These are phyloP conservation scores for Denticeps clupeoides DNA, from an alignment of 2,797 vertebrate species.

Conservation along the genomic window DNA sequence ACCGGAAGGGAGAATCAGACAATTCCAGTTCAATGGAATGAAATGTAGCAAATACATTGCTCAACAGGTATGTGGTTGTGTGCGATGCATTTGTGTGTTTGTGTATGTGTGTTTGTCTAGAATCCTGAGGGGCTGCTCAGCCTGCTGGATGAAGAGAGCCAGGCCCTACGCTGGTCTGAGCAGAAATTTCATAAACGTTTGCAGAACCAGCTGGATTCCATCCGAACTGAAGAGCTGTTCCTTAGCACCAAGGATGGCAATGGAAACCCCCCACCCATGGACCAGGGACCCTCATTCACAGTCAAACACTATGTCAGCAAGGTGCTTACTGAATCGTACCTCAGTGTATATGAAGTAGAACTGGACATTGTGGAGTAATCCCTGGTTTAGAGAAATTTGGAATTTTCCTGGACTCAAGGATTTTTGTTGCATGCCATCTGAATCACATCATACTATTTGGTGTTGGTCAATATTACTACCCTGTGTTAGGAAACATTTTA, in stretches of 20 bases:
- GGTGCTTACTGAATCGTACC: slow-evolving; percentile 51
- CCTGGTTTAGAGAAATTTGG: too few relatives aligned
- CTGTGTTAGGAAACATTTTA: too few relatives aligned
- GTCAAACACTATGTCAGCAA: slow-evolving; percentile 80
- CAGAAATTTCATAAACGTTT: slow-evolving; percentile 75
- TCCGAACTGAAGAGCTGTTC: slow-evolving; percentile 59
- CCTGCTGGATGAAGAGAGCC: slow-evolving; percentile 85
- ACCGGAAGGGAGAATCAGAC: too few relatives aligned
- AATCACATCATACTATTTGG: too few relatives aligned
- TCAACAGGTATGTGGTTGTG: slow-evolving; percentile 1
- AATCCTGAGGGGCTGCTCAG: slow-evolving; percentile 82
- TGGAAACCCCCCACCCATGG: slow-evolving; percentile 79
- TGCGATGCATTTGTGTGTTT: background rate
- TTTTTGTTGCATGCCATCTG: too few relatives aligned
- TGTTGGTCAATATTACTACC: too few relatives aligned
- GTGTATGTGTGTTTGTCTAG: slow-evolving; percentile 39
- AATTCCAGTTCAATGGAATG: too few relatives aligned
- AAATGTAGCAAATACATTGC: too few relatives aligned
- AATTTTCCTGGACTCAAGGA: too few relatives aligned
- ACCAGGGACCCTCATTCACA: slow-evolving; percentile 74
- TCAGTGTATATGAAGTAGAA: too few relatives aligned
- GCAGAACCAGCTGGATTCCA: slow-evolving; percentile 68
- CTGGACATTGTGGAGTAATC: too few relatives aligned
- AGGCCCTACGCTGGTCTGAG: slow-evolving; percentile 66
- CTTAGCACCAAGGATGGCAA: slow-evolving; percentile 83